Evolutionary conservation across 2,797 vertebrate species (phyloP).

Genomic region (Myotis findleyi): DNA sequence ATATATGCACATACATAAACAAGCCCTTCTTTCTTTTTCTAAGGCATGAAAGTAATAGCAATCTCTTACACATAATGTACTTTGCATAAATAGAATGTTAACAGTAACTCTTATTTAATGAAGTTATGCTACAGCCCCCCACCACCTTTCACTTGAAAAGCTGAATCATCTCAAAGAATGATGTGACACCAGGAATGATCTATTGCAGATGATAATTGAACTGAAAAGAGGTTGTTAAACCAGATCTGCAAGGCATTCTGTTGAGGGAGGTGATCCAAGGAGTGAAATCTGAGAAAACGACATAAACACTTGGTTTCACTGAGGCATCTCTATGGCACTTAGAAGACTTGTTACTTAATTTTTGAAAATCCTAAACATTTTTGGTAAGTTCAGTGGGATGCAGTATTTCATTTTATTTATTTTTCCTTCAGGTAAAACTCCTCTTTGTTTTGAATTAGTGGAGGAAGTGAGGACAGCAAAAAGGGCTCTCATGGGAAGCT

Average conservation of each 20-base stretch:
- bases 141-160: not conserved
- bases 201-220: not conserved
- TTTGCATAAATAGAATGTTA: not conserved
- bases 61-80: not conserved
- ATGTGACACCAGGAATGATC: not conserved
- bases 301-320: not conserved
- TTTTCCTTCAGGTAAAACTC: not conserved
- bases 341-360: not conserved
- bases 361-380: not conserved
- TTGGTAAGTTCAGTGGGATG: not conserved
- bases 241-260: not conserved
- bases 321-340: not conserved
- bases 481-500: not conserved
- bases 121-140: not conserved
- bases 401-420: conserved; percentile 31
- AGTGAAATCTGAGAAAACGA: not conserved
- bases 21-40: conserved; percentile 2
- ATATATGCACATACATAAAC: not conserved
- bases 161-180: conserved; percentile 46
- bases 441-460: conserved; percentile 48
- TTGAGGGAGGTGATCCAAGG: conserved; percentile 1
- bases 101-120: not conserved
- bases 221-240: conserved; percentile 26
- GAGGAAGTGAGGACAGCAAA: not conserved
- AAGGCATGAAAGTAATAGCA: not conserved